Conservation (phyloP, 2,888 invertebrate species). For the Catocala nupta region DNA sequence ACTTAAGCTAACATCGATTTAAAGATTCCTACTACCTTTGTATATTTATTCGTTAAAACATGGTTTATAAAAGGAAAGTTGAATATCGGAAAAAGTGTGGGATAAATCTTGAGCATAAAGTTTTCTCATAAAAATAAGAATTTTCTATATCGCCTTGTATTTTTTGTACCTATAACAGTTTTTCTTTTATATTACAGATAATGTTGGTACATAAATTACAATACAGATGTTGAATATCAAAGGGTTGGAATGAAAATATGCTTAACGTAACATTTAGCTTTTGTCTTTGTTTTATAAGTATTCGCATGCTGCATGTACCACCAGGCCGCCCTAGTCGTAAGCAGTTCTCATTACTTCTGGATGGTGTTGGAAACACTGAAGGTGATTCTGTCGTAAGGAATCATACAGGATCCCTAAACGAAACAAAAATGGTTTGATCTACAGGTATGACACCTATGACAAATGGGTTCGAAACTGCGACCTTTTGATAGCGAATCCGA, state of each 20-base stretch:
- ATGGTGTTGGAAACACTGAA: too few relatives aligned
- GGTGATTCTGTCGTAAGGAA: too few relatives aligned
- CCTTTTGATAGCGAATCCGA: too few relatives aligned
- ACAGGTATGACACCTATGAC: too few relatives aligned
- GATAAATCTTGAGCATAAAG: constrained; percentile 33
- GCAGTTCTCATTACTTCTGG: too few relatives aligned
- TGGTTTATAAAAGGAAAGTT: constrained; percentile 47
- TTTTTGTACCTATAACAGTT: constrained; percentile 18
- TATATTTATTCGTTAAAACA: constrained; percentile 37
- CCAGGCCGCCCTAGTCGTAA: too few relatives aligned
- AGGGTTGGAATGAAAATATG: constrained; percentile 17
- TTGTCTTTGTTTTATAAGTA: too few relatives aligned
- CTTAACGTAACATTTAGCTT: too few relatives aligned
- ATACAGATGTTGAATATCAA: constrained; percentile 21
- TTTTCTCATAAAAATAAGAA: constrained; percentile 40
- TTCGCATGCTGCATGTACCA: too few relatives aligned
- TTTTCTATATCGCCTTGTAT: constrained; percentile 32
- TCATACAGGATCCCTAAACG: too few relatives aligned
- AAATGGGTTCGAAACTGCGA: too few relatives aligned
- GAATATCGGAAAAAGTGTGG: constrained; percentile 29
- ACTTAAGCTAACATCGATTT: constrained; percentile 38
- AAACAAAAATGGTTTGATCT: too few relatives aligned
- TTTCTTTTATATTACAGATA: constrained; percentile 15
- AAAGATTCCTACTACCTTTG: constrained; percentile 25
- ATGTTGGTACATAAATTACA: constrained; percentile 39